Evolutionary conservation across 1,140 invertebrate genomes (phyloP).

Genomic region (Lucilia cuprina): DNA sequence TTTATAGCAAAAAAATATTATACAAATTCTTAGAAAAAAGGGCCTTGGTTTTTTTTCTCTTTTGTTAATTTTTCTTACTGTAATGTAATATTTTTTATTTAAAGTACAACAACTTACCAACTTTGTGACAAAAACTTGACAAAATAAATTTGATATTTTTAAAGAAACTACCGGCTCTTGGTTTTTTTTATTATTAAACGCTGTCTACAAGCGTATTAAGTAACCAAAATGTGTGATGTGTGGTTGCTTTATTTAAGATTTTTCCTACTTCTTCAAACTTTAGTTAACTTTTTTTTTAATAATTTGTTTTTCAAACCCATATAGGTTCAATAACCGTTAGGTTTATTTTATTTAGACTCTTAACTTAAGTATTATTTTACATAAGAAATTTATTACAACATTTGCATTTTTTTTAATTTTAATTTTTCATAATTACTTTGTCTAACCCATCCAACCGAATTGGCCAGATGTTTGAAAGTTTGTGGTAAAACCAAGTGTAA

Average conservation of each 20-base stretch:
- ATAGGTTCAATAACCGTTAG: constrained; percentile 1
- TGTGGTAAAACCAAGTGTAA: neutral
- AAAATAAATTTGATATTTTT: neutral
- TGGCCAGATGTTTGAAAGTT: constrained; percentile 14
- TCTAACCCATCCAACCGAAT: neutral
- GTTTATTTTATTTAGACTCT: neutral
- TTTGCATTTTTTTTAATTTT: neutral
- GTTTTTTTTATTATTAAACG: neutral
- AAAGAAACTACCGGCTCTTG: neutral
- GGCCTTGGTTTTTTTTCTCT: neutral
- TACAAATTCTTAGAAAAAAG: neutral
- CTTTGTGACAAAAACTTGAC: neutral
- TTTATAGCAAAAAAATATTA: neutral
- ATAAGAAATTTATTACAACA: neutral
- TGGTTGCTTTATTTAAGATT: neutral
- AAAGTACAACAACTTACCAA: neutral
- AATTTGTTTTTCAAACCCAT: neutral
- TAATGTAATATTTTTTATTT: neutral
- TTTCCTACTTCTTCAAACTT: neutral
- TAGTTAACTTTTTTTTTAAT: neutral
- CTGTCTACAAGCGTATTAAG: neutral
- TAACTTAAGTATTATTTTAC: neutral
- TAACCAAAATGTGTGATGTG: neutral
- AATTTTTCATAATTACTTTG: neutral
- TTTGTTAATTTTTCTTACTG: neutral